Evolutionary conservation across 2,888 invertebrate genomes (phyloP), one percentile per base, ranked within the genome.

Genomic region (Parnassius mnemosyne): DNA sequence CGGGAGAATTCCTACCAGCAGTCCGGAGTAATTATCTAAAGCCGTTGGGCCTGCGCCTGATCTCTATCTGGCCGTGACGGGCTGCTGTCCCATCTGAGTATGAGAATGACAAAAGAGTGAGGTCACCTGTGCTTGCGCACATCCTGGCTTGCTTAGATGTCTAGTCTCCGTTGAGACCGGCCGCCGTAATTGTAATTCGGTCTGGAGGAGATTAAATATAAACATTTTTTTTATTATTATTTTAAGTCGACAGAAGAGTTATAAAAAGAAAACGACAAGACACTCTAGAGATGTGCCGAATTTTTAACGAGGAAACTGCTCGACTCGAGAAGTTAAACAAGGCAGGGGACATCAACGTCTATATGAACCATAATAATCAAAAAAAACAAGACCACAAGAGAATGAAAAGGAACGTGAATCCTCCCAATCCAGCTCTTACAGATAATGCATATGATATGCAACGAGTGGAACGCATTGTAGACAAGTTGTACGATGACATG

Each of bases 211-310:
- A 34, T 34, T 7, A 34, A 34, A 7, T 34, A 34, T 7, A 43
- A 43, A 43, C 9, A 13, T 1, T 47, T n/a, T 13, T 47, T n/a
- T 9, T 13, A 49, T 7, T 47, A 47, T n/a, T 10, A 10, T n/a
- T 57, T 42, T 46, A 67, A 89, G 90, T 84, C 25, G 83, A 89
- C 68, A 77, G 69, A 69, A 80, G 78, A 66, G n/a, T 84, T 0
- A 80, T 90, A 42, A 77, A 83, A 49, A 80, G 71, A 61, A 84
- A 86, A 70, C 82, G 90, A 0, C 83, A 86, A 72, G 86, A 90
- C 60, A 89, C 85, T 0, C 63, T 85, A 46, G 89, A 90, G 3
- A 83, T 89, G 80, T 90, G 90, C 60, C 74, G 77, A 12, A 74
- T 87, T 41, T 90, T 89, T 63, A 83, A 77, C 34, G 78, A 76